phyloP scores from a whole-genome alignment of 2,797 vertebrate species.

The Gymnothorax javanicus region DNA sequence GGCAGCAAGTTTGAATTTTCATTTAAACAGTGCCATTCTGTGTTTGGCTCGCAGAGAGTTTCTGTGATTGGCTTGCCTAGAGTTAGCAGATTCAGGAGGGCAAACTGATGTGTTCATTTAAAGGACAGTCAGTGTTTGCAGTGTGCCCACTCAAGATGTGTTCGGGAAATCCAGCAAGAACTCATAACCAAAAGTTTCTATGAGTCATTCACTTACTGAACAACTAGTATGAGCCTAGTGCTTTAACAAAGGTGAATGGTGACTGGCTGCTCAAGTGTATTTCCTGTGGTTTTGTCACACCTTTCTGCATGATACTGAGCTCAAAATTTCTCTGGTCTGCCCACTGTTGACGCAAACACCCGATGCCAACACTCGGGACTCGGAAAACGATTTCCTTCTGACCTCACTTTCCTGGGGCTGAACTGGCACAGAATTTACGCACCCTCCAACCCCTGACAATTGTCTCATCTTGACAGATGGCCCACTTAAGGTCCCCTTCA shows the following conservation, averaged over 20 bases:
- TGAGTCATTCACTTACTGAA: background rate
- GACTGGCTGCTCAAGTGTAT: background rate
- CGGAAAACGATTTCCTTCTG: background rate
- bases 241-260: background rate
- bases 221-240: background rate
- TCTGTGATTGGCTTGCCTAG: background rate
- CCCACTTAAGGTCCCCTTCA: background rate
- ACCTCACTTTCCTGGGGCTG: background rate
- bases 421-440: background rate
- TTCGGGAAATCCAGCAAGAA: background rate
- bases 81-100: background rate
- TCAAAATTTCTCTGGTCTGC: background rate
- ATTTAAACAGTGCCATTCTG: background rate
- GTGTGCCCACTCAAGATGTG: background rate
- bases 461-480: constrained; percentile 3
- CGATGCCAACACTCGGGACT: background rate
- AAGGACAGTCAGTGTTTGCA: background rate
- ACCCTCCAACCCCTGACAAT: constrained; percentile 10
- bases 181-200: background rate
- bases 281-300: background rate
- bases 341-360: background rate
- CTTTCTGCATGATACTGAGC: background rate
- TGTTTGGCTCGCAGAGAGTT: no score
- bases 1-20: background rate
- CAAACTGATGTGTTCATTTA: background rate